Conservation (phyloP, 2,888 invertebrate genomes). For the Drosophila meridionalis region DNA sequence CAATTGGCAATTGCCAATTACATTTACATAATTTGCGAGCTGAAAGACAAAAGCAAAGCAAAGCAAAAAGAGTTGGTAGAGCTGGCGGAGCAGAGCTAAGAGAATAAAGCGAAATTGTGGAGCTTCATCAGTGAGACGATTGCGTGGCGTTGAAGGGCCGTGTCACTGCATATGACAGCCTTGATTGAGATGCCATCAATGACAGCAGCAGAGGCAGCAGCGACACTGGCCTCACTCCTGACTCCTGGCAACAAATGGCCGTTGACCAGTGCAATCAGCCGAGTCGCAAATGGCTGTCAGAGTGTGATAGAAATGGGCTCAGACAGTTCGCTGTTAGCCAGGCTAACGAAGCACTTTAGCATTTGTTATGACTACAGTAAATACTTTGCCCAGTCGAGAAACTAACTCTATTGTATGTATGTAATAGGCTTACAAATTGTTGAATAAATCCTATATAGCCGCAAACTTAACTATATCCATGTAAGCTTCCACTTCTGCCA, state of each 20-base stretch:
- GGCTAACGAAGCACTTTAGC: slow-evolving; percentile 5
- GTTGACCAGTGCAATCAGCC: slow-evolving; percentile 20
- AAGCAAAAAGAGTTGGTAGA: slow-evolving; percentile 3
- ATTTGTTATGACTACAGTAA: neutral
- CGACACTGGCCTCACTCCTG: neutral
- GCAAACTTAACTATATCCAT: slow-evolving; percentile 23
- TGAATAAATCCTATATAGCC: slow-evolving; percentile 28
- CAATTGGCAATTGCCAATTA: slow-evolving; percentile 70
- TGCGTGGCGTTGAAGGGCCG: slow-evolving; percentile 45
- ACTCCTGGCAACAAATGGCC: slow-evolving; percentile 52
- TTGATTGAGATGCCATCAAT: slow-evolving; percentile 73
- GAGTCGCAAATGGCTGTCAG: slow-evolving; percentile 29
- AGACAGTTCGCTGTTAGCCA: slow-evolving; percentile 33
- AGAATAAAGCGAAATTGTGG: neutral
- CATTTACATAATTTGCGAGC: slow-evolving; percentile 67
- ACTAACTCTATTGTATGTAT: too few species aligned
- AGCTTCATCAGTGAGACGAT: slow-evolving; percentile 13
- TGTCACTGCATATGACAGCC: slow-evolving; percentile 69
- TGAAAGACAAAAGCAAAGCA: slow-evolving; percentile 11
- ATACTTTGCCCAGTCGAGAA: neutral
- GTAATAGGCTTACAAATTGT: slow-evolving; percentile 42
- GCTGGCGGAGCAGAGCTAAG: neutral
- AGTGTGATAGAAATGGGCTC: slow-evolving; percentile 35
- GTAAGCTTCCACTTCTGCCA: slow-evolving; percentile 19
- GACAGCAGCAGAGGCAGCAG: slow-evolving; percentile 48